A percentile compares a stretch with the other conserved stretches of the same genome.
Conservation (phyloP, 2,888 invertebrate genomes). For the Amphipoea oculea region DNA sequence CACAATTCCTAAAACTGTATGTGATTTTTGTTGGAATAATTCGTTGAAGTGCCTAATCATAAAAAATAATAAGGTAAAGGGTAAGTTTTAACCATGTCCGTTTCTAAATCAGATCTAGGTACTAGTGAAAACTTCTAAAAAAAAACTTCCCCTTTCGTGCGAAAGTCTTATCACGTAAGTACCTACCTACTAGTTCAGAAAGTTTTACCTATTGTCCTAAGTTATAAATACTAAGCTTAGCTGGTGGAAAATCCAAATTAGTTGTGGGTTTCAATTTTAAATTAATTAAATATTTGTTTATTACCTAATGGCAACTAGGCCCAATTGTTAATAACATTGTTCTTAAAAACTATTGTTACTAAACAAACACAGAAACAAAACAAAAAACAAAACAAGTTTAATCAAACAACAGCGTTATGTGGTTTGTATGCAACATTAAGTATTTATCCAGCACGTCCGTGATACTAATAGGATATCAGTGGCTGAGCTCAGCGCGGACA, state of each 20-base stretch:
- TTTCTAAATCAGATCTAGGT: neutral
- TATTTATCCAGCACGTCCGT: conserved; percentile 45
- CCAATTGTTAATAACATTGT: no score
- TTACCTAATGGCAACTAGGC: no score
- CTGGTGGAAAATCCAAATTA: neutral
- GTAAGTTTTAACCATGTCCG: neutral
- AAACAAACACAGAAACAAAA: no score
- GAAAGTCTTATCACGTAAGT: neutral
- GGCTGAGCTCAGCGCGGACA: conserved; percentile 62
- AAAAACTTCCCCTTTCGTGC: neutral
- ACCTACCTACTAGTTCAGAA: neutral
- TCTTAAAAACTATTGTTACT: no score
- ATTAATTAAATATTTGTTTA: no score
- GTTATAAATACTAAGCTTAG: neutral
- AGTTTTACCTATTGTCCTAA: neutral
- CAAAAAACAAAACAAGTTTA: no score
- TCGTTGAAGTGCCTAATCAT: no score
- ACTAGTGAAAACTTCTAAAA: neutral
- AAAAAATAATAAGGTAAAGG: neutral
- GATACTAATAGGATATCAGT: conserved; percentile 70
- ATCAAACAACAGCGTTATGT: neutral
- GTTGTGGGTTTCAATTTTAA: neutral
- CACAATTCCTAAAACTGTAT: neutral
- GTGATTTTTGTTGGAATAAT: neutral
- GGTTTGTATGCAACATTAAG: neutral